A percentile compares a stretch with the other conserved stretches of the same genome.
These are phyloP conservation scores for Mimas tiliae DNA, from an alignment of 2,888 invertebrate species.

Conservation along the genomic window DNA sequence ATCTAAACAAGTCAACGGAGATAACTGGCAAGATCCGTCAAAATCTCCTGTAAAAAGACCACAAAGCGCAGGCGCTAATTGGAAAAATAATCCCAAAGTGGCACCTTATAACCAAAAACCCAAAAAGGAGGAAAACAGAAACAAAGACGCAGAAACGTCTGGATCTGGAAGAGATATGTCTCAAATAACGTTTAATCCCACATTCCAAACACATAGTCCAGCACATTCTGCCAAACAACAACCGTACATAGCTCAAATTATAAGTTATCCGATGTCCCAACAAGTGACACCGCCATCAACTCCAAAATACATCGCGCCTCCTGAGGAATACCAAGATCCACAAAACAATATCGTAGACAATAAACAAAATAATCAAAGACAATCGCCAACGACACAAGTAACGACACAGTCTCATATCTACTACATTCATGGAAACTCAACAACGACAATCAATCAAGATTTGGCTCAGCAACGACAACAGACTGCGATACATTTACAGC, in stretches of 20 bases:
- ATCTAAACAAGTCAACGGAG: constrained; percentile 67
- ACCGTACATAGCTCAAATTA: constrained; percentile 79
- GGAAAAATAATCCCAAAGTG: constrained; percentile 78
- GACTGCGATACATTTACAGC: constrained; percentile 78
- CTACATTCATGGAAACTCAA: constrained; percentile 74
- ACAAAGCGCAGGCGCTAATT: constrained; percentile 73
- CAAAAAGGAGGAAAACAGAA: constrained; percentile 71
- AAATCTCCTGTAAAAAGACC: constrained; percentile 78
- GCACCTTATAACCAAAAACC: constrained; percentile 71
- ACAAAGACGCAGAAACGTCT: constrained; percentile 57
- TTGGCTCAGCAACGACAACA: constrained; percentile 77
- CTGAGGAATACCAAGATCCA: constrained; percentile 79
- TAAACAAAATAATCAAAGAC: constrained; percentile 57
- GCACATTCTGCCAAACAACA: constrained; percentile 75
- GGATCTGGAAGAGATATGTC: constrained; percentile 68
- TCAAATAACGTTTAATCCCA: constrained; percentile 79
- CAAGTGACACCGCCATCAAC: constrained; percentile 77
- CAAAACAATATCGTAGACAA: constrained; percentile 66
- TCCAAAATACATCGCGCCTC: constrained; percentile 77
- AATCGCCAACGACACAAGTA: constrained; percentile 51
- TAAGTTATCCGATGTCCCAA: constrained; percentile 78
- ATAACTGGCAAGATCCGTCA: constrained; percentile 72
- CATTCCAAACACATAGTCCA: constrained; percentile 83
- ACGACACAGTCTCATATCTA: constrained; percentile 72
- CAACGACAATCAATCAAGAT: constrained; percentile 62